Evolutionary conservation across 1,140 invertebrate species (phyloP).

Genomic region (Cherax quadricarinatus): DNA sequence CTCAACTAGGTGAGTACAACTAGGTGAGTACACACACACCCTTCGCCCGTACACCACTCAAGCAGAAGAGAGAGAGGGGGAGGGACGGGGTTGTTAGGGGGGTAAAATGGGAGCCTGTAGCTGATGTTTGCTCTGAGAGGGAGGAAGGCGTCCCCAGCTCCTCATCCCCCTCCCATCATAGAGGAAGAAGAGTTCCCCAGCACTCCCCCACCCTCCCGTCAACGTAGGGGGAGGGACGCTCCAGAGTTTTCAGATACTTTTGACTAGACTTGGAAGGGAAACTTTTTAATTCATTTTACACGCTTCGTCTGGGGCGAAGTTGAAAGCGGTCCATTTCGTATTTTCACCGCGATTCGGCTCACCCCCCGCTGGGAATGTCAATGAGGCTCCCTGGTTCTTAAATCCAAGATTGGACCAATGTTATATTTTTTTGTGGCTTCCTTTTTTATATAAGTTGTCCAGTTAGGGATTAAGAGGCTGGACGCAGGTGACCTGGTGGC

Average conservation of each 20-base stretch:
- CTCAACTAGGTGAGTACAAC: no score
- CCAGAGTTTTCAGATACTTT: conserved; percentile 1
- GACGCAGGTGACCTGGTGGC: neutral
- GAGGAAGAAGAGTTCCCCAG: neutral
- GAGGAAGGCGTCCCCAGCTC: no score
- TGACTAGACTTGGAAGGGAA: conserved; percentile 3
- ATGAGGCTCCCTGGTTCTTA: neutral
- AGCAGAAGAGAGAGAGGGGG: no score
- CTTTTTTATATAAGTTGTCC: neutral
- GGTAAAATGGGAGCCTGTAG: no score
- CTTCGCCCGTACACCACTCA: no score
- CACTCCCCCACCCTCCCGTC: neutral
- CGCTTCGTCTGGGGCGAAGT: neutral
- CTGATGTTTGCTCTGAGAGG: no score
- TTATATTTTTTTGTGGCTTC: neutral
- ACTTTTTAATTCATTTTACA: conserved; percentile 16
- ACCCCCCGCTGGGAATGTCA: neutral
- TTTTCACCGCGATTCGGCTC: conserved; percentile 1
- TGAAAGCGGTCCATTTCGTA: conserved; percentile 14
- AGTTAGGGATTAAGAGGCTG: neutral
- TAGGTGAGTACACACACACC: no score
- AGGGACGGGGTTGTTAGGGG: no score
- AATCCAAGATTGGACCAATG: neutral
- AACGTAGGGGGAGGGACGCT: neutral
- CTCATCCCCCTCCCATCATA: no score